phyloP scores from a whole-genome alignment of 1,140 invertebrate genomes.

The Drosophila kikkawai region DNA sequence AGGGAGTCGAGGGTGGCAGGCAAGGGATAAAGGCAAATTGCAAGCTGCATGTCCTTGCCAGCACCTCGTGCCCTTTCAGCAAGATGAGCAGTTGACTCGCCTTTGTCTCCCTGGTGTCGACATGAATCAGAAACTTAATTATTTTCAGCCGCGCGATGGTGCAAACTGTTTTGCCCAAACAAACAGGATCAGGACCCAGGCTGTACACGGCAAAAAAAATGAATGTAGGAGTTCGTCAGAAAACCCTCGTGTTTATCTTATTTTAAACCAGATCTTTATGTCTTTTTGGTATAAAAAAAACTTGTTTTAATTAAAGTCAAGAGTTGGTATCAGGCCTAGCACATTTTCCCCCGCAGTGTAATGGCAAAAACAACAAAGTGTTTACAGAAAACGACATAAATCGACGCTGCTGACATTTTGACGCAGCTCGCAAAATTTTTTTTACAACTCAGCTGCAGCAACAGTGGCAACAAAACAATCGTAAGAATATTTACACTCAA shows the following conservation, averaged over 20 bases:
- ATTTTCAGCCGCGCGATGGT: conserved; percentile 73
- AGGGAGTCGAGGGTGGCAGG: conserved; percentile 16
- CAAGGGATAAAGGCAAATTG: conserved; percentile 26
- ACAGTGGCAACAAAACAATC: conserved; percentile 55
- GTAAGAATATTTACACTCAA: conserved; percentile 80
- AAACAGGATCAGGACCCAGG: conserved; percentile 35
- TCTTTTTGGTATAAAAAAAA: neutral
- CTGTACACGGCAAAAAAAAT: neutral
- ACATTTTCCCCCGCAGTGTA: neutral
- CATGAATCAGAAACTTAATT: conserved; percentile 83
- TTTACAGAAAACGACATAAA: conserved; percentile 55
- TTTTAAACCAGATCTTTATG: too few relatives aligned
- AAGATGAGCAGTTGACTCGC: conserved; percentile 60
- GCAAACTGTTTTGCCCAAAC: conserved; percentile 65
- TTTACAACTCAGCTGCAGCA: conserved; percentile 55
- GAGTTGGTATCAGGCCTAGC: neutral
- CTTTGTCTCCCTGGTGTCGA: conserved; percentile 70
- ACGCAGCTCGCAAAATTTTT: conserved; percentile 68
- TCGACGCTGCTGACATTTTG: conserved; percentile 69
- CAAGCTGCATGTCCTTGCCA: conserved; percentile 38
- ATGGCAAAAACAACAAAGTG: conserved; percentile 33
- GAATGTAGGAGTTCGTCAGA: neutral
- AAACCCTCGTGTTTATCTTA: neutral
- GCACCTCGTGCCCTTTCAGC: conserved; percentile 33
- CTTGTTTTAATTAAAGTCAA: neutral